A percentile compares a stretch with the other conserved stretches of the same genome.
phyloP scores from a whole-genome alignment of 2,797 vertebrate genomes.

The Rachycentron canadum region DNA sequence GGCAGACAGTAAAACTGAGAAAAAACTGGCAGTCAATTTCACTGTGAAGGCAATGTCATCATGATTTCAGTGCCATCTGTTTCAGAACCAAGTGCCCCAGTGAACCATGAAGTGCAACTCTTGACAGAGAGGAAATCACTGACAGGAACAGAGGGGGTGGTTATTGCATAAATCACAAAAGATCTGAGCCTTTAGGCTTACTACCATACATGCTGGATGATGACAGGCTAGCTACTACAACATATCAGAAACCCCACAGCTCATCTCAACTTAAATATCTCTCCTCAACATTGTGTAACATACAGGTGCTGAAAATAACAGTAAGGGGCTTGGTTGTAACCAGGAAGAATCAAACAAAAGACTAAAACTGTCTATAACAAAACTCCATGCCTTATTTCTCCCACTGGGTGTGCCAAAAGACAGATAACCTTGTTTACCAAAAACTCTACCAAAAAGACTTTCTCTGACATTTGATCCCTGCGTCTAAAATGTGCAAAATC shows the following conservation, averaged over 20 bases:
- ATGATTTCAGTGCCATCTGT: conserved; percentile 20
- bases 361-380: neutral
- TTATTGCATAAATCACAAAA: conserved; percentile 50
- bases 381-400: too few species aligned
- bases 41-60: conserved; percentile 23
- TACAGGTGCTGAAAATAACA: neutral
- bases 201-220: conserved; percentile 45
- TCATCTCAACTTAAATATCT: conserved; percentile 15
- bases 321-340: neutral
- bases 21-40: conserved; percentile 12
- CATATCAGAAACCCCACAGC: conserved; percentile 31
- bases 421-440: conserved; percentile 16
- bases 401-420: neutral
- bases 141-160: conserved; percentile 64
- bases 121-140: conserved; percentile 47
- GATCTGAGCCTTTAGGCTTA: conserved; percentile 28
- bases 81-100: conserved; percentile 18
- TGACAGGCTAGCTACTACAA: conserved; percentile 24
- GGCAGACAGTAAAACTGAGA: conserved; percentile 3
- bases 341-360: conserved; percentile 1
- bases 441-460: conserved; percentile 16
- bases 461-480: neutral
- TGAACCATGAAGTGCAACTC: conserved; percentile 18
- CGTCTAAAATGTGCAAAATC: neutral
- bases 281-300: conserved; percentile 2